These are phyloP conservation scores for Anticlea derivata DNA, from an alignment of 2,888 invertebrate genomes.

Conservation along the genomic window DNA sequence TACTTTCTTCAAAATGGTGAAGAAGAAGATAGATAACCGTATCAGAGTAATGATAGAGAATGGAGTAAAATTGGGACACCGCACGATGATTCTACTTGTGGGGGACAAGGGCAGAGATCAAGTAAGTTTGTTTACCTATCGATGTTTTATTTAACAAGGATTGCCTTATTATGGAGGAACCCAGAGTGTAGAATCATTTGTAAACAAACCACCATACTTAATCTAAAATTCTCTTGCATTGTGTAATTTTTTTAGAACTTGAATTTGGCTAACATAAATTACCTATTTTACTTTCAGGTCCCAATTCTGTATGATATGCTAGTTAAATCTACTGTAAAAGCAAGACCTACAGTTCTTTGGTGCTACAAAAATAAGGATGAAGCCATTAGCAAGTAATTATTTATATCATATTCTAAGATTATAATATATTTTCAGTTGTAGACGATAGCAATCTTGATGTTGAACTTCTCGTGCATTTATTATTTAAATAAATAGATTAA, in stretches of 20 bases:
- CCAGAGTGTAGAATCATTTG: too few relatives aligned
- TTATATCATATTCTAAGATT: too few relatives aligned
- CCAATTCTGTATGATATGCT: conserved; percentile 99
- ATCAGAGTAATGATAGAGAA: conserved; percentile 98
- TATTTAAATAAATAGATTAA: too few relatives aligned
- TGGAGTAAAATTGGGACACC: conserved; percentile 94
- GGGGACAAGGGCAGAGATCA: conserved; percentile 98
- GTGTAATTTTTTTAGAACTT: too few relatives aligned
- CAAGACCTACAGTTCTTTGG: conserved; percentile 97
- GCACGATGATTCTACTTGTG: conserved; percentile 96
- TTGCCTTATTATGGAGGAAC: too few relatives aligned
- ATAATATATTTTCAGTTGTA: too few relatives aligned
- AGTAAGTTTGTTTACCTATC: conserved; percentile 74
- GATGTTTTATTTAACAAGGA: conserved; percentile 5
- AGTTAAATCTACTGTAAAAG: conserved; percentile 96
- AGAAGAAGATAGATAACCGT: conserved; percentile 98
- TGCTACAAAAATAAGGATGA: conserved; percentile 98
- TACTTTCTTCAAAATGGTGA: conserved; percentile 86
- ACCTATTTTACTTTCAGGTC: too few relatives aligned
- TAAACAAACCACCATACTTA: too few relatives aligned
- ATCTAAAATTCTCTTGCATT: too few relatives aligned
- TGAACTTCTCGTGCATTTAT: too few relatives aligned
- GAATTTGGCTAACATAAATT: too few relatives aligned
- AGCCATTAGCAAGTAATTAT: conserved; percentile 90
- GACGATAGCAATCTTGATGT: too few relatives aligned